These are phyloP conservation scores for Halichoeres trimaculatus DNA, from an alignment of 2,113 vertebrate species.

Conservation along the genomic window DNA sequence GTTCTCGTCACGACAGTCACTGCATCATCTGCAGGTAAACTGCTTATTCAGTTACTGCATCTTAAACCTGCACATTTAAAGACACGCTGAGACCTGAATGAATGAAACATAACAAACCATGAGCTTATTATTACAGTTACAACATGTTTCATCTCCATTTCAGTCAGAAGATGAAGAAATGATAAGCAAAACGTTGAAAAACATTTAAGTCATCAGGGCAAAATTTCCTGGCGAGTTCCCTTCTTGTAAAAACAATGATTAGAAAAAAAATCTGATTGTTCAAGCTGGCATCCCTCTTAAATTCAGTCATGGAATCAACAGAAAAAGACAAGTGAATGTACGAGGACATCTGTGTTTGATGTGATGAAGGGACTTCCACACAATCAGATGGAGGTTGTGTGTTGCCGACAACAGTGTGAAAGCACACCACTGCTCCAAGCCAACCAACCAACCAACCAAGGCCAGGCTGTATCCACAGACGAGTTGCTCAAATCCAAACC, in stretches of 20 bases:
- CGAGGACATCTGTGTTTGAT: background rate
- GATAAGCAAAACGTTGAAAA: background rate
- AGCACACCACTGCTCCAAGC: background rate
- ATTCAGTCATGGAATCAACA: background rate
- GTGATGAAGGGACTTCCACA: background rate
- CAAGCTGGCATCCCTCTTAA: constrained; percentile 6
- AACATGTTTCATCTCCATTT: background rate
- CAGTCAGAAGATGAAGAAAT: background rate
- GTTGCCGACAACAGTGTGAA: constrained; percentile 7
- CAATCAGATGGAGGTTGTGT: constrained; percentile 18
- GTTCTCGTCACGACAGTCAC: background rate
- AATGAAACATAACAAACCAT: constrained; percentile 5
- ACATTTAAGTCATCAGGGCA: background rate
- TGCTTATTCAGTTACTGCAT: background rate
- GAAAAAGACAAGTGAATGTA: background rate
- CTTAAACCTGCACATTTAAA: constrained; percentile 20
- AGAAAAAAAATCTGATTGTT: constrained; percentile 16
- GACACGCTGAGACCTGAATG: constrained; percentile 2
- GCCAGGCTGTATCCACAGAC: constrained; percentile 11
- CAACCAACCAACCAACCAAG: background rate
- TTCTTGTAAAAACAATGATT: background rate
- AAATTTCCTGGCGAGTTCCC: background rate
- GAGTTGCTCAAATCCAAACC: constrained; percentile 23
- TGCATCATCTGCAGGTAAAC: background rate
- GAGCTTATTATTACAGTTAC: constrained; percentile 5